A percentile compares a stretch with the other conserved stretches of the same genome.
These are phyloP conservation scores for Tipula lateralis DNA, from an alignment of 2,888 invertebrate genomes.

Conservation along the genomic window DNA sequence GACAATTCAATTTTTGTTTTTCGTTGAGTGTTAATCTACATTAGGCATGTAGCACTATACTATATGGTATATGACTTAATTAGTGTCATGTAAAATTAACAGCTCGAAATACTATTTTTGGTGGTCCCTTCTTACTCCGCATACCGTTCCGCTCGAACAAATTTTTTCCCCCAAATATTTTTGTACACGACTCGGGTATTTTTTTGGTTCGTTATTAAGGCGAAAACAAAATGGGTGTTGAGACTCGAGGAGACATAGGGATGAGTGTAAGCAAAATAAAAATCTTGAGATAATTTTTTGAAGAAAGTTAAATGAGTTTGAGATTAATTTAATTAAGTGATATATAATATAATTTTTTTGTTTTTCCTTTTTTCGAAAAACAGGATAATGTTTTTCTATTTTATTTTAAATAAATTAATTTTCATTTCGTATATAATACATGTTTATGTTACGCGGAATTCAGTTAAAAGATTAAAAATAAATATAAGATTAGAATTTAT, in stretches of 20 bases:
- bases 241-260: not conserved
- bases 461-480: conserved; percentile 6
- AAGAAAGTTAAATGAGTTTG: not conserved
- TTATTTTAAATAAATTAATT: conserved; percentile 3
- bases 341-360: not conserved
- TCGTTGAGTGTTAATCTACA: not conserved
- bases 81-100: not conserved
- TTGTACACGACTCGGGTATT: not conserved
- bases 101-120: not conserved
- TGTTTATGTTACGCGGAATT: not conserved
- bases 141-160: not conserved
- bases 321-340: not conserved
- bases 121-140: not conserved
- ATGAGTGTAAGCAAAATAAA: not conserved
- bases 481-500: conserved; percentile 11
- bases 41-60: not conserved
- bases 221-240: not conserved
- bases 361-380: not conserved
- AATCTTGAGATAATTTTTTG: not conserved
- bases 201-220: not conserved
- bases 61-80: not conserved
- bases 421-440: not conserved
- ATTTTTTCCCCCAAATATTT: not conserved
- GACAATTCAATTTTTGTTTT: not conserved
- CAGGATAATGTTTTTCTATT: not conserved